Percentiles rank a stretch among this genome's conserved stretches.
phyloP scores from a whole-genome alignment of 2,797 vertebrate genomes.

The Threskiornis aethiopicus region DNA sequence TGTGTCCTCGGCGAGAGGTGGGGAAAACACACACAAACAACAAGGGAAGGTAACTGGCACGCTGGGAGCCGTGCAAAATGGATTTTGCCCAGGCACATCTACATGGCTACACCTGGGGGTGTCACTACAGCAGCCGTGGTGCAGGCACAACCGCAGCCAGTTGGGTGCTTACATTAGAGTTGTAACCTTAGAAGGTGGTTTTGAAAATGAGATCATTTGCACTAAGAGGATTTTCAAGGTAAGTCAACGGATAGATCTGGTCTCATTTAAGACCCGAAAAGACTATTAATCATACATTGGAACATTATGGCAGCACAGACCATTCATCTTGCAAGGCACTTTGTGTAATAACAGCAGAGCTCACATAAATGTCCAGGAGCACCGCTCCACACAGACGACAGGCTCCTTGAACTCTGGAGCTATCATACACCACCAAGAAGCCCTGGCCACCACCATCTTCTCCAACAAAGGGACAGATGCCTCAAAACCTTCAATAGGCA shows the following conservation, averaged over 20 bases:
- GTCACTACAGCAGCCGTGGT: not conserved
- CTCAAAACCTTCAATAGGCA: not conserved
- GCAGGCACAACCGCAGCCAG: not conserved
- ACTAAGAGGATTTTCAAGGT: slow-evolving; percentile 16
- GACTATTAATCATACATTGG: not conserved
- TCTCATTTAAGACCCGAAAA: slow-evolving; percentile 5
- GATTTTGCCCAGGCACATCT: not conserved
- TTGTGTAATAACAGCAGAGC: not conserved
- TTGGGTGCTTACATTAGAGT: not conserved
- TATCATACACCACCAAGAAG: not conserved
- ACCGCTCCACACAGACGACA: not conserved
- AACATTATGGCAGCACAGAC: not conserved
- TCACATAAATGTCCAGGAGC: not conserved
- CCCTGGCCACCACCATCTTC: not conserved
- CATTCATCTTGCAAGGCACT: not conserved
- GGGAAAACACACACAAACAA: not conserved
- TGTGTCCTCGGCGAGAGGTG: not conserved
- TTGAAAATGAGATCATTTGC: slow-evolving; percentile 17
- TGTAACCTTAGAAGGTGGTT: not conserved
- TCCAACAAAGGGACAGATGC: not conserved
- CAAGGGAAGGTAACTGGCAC: not conserved
- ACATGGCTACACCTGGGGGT: not conserved
- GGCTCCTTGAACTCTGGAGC: not conserved
- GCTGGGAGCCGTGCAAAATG: accelerated
- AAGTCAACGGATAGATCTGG: not conserved